A percentile compares a stretch with the other conserved stretches of the same genome.
Evolutionary conservation across 2,797 vertebrate species (phyloP).

Genomic region (Cryptoprocta ferox): DNA sequence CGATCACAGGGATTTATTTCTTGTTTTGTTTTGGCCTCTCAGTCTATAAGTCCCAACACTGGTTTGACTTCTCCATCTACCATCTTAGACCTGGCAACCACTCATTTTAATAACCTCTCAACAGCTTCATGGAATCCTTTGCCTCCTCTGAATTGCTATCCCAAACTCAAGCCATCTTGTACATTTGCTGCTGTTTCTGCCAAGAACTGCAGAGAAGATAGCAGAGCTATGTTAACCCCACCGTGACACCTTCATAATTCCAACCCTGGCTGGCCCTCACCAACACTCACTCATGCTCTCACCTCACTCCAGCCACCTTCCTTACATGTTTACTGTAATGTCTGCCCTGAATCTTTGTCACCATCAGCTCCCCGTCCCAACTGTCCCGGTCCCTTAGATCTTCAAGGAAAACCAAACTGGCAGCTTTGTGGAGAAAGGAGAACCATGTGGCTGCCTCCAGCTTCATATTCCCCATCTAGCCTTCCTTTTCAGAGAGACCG

Average conservation of each 20-base stretch:
- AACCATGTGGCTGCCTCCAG: background rate
- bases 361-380: background rate
- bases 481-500: background rate
- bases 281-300: background rate
- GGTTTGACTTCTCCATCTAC: background rate
- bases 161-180: background rate
- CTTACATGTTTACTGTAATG: background rate
- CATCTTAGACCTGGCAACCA: background rate
- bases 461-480: background rate
- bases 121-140: background rate
- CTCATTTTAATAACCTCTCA: background rate
- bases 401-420: background rate
- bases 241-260: too few relatives aligned
- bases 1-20: background rate
- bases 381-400: background rate
- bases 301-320: background rate
- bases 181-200: background rate
- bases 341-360: background rate
- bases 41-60: background rate
- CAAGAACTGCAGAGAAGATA: background rate
- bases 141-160: background rate
- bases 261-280: background rate
- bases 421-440: background rate
- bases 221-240: fast-evolving
- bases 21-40: background rate